Conservation (phyloP, 2,888 invertebrate species). For the Pyrocoelia pectoralis region DNA sequence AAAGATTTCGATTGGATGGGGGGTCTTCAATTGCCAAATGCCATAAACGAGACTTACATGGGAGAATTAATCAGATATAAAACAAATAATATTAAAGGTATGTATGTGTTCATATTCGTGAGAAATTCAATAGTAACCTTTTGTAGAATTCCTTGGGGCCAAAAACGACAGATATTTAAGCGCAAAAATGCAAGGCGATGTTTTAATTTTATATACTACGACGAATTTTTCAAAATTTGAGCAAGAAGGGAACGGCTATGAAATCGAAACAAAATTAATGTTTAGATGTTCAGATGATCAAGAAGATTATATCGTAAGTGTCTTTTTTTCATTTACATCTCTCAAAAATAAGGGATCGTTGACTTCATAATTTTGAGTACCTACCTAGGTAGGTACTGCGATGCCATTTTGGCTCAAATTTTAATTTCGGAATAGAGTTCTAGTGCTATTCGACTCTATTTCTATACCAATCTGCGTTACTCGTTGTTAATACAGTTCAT, state of each 20-base stretch:
- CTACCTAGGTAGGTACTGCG: too few species aligned
- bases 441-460: too few species aligned
- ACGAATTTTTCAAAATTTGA: conserved; percentile 9
- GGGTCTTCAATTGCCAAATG: not conserved
- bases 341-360: too few species aligned
- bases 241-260: not conserved
- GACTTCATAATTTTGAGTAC: too few species aligned
- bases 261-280: not conserved
- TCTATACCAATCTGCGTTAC: too few species aligned
- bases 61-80: not conserved
- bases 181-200: not conserved
- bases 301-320: conserved; percentile 1
- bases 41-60: conserved; percentile 15
- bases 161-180: not conserved
- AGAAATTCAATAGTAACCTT: too few species aligned
- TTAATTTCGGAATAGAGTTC: too few species aligned
- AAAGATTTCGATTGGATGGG: not conserved
- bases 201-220: conserved; percentile 5
- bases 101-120: too few species aligned
- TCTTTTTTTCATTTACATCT: not conserved
- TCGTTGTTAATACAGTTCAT: too few species aligned
- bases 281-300: not conserved
- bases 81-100: conserved; percentile 13
- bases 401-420: too few species aligned
- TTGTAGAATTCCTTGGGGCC: not conserved